Evolutionary conservation across 2,797 vertebrate genomes (phyloP).

Genomic region (Tokudaia muenninki): DNA sequence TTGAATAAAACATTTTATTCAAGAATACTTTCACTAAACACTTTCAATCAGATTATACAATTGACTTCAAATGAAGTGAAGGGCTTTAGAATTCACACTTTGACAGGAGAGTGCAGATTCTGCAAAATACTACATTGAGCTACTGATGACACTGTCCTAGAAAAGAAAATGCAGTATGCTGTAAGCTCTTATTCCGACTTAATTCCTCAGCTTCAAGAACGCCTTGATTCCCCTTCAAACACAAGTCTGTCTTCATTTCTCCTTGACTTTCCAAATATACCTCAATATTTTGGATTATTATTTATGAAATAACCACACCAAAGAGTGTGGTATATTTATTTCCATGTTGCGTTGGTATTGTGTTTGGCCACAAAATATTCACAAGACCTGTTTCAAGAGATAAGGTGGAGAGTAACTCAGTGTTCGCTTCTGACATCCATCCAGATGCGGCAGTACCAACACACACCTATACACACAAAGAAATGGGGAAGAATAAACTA

Average conservation of each 20-base stretch:
- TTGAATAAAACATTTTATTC: neutral
- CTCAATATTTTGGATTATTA: neutral
- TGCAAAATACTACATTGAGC: neutral
- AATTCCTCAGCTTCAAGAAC: neutral
- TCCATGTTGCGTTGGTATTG: neutral
- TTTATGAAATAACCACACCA: neutral
- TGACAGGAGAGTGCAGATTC: neutral
- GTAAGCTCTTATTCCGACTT: neutral
- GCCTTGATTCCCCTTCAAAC: neutral
- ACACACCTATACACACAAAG: neutral
- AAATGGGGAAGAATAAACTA: neutral
- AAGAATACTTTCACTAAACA: neutral
- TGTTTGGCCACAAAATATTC: neutral
- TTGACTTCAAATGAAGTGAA: neutral
- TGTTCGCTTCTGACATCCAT: neutral
- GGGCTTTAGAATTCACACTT: neutral
- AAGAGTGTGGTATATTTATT: rapidly evolving
- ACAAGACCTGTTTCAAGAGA: neutral
- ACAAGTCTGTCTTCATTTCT: neutral
- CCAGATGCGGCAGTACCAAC: no score
- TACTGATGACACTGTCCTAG: neutral
- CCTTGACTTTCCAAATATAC: neutral
- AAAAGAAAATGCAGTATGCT: neutral
- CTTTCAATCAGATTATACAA: neutral
- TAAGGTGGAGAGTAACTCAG: neutral